phyloP scores from a whole-genome alignment of 2,888 invertebrate species.

The Drosophila conformis region DNA sequence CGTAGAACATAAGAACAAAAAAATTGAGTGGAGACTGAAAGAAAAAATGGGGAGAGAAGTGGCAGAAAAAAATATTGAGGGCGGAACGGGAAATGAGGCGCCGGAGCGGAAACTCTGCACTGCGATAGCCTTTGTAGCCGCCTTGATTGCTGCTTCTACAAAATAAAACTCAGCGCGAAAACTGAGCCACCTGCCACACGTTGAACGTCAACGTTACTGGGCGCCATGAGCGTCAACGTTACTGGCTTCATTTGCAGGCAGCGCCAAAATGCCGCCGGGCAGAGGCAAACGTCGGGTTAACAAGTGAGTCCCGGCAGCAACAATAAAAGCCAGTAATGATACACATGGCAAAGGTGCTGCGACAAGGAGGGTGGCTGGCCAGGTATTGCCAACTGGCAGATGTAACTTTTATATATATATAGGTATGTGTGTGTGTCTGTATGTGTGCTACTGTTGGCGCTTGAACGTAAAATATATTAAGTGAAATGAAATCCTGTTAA shows the following conservation, averaged over 20 bases:
- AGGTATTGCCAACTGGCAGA: constrained; percentile 36
- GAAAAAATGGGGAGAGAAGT: constrained; percentile 7
- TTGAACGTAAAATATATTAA: constrained; percentile 66
- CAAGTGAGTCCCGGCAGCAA: constrained; percentile 61
- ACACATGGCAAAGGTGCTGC: background rate
- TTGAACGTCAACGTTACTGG: constrained; percentile 10
- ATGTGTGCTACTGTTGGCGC: constrained; percentile 20
- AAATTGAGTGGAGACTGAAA: constrained; percentile 15
- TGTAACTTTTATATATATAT: constrained; percentile 29
- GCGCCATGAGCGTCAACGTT: constrained; percentile 23
- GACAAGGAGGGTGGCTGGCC: background rate
- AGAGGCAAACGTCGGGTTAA: constrained; percentile 66
- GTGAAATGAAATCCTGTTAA: constrained; percentile 79
- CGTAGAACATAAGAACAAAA: constrained; percentile 20
- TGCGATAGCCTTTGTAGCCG: constrained; percentile 65
- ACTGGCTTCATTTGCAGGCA: constrained; percentile 66
- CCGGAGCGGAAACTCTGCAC: constrained; percentile 60
- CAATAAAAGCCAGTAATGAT: constrained; percentile 64
- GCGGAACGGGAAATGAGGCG: constrained; percentile 58
- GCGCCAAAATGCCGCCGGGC: constrained; percentile 69
- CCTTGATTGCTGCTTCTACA: constrained; percentile 65
- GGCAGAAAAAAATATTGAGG: constrained; percentile 9
- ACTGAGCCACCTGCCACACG: constrained; percentile 34
- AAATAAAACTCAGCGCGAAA: constrained; percentile 35
- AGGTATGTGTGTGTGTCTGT: constrained; percentile 12